Evolutionary conservation across 2,113 vertebrate genomes (phyloP).

Genomic region (Noturus placidus): DNA sequence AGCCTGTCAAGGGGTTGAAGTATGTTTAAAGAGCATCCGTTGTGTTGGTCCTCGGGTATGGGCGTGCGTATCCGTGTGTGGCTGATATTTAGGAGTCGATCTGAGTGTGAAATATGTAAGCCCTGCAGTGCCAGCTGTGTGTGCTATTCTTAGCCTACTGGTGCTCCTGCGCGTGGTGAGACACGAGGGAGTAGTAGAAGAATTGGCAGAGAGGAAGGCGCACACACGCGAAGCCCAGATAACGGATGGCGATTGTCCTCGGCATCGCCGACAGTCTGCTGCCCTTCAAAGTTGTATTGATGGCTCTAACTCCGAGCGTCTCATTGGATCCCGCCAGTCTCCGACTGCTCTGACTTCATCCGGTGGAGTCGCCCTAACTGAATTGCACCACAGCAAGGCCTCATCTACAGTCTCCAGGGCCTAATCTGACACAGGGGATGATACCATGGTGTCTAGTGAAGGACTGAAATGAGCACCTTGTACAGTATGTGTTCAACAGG

Average conservation of each 20-base stretch:
- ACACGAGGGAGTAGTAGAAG: slow-evolving; percentile 63
- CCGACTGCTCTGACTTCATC: background rate
- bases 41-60: background rate
- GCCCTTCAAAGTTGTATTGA: slow-evolving; percentile 42
- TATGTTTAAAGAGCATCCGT: slow-evolving; percentile 59
- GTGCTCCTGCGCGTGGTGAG: slow-evolving; percentile 60
- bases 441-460: slow-evolving; percentile 3
- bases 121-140: slow-evolving; percentile 75
- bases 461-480: slow-evolving; percentile 1
- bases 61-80: slow-evolving; percentile 12
- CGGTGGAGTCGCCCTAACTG: background rate
- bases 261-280: slow-evolving; percentile 21
- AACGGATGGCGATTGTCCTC: slow-evolving; percentile 24
- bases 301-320: slow-evolving; percentile 6
- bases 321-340: slow-evolving; percentile 25
- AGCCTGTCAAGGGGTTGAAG: slow-evolving; percentile 61
- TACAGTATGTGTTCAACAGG: background rate
- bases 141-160: slow-evolving; percentile 73
- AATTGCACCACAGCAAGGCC: slow-evolving; percentile 23
- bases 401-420: slow-evolving; percentile 24
- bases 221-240: slow-evolving; percentile 21
- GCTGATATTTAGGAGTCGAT: slow-evolving; percentile 61
- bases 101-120: slow-evolving; percentile 74
- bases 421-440: background rate
- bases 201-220: slow-evolving; percentile 59